Percentiles rank a stretch among this genome's conserved stretches.
These are phyloP conservation scores for Drosophila varians DNA, from an alignment of 1,140 invertebrate genomes.

Conservation along the genomic window DNA sequence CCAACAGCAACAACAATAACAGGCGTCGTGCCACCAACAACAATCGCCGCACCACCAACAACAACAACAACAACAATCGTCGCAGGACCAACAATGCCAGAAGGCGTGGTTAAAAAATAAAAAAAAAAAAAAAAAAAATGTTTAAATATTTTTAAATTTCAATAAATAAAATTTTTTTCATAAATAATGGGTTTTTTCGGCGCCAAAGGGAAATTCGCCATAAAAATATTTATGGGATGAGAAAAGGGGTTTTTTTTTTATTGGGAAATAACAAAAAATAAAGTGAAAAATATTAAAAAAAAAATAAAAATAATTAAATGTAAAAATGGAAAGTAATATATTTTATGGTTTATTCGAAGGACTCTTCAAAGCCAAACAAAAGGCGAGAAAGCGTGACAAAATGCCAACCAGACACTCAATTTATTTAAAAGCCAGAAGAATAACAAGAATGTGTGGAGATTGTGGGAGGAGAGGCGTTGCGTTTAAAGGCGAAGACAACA, in stretches of 20 bases:
- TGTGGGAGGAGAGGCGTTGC: too few relatives aligned
- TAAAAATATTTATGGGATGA: too few relatives aligned
- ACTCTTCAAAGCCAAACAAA: too few relatives aligned
- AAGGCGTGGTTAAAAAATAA: constrained; percentile 31
- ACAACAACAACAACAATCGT: constrained; percentile 17
- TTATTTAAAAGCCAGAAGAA: background rate
- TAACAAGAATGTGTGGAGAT: too few relatives aligned
- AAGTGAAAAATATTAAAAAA: too few relatives aligned
- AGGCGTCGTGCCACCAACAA: constrained; percentile 4
- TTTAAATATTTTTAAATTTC: background rate
- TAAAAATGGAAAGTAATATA: too few relatives aligned
- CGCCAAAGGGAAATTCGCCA: background rate
- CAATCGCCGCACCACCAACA: constrained; percentile 14
- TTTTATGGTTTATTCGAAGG: too few relatives aligned
- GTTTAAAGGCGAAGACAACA: constrained; percentile 4
- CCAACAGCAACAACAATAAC: constrained; percentile 4
- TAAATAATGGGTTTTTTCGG: constrained; percentile 26
- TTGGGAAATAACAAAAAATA: too few relatives aligned
- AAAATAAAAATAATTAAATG: too few relatives aligned
- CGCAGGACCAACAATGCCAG: constrained; percentile 17
- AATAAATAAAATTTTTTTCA: constrained; percentile 3
- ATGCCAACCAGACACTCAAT: background rate
- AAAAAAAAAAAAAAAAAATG: background rate
- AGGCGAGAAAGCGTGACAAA: background rate
- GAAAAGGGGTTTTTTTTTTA: too few relatives aligned